phyloP scores from a whole-genome alignment of 2,797 vertebrate genomes.

The Rhincodon typus region DNA sequence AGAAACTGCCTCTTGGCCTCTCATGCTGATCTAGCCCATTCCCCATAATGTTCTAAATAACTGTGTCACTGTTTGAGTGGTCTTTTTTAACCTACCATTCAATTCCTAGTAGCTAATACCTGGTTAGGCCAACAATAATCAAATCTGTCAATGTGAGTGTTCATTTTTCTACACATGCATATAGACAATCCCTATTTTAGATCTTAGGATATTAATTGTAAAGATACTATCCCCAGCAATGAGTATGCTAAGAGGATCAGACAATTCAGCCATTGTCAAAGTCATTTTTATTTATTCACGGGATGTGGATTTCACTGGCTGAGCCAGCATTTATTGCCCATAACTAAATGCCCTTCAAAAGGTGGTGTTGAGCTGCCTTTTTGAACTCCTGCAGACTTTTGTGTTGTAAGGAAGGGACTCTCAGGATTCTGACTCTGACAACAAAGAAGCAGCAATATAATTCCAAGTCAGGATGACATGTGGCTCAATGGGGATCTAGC shows the following conservation, averaged over 20 bases:
- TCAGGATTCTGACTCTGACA: too few relatives aligned
- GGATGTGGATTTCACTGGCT: too few relatives aligned
- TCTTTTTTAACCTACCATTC: background rate
- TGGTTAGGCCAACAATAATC: background rate
- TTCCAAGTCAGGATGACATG: too few relatives aligned
- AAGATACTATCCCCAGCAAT: background rate
- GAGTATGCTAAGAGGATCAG: background rate
- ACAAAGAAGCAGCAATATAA: too few relatives aligned
- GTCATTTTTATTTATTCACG: too few relatives aligned
- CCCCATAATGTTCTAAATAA: background rate
- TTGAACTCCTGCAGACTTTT: too few relatives aligned
- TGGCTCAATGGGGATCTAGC: too few relatives aligned
- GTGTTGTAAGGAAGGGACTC: too few relatives aligned
- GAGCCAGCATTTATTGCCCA: too few relatives aligned
- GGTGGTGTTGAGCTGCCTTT: too few relatives aligned
- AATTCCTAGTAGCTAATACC: background rate
- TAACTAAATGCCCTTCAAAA: too few relatives aligned
- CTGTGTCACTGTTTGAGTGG: background rate
- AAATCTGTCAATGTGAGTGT: background rate
- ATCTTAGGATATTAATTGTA: background rate
- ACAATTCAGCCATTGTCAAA: too few relatives aligned
- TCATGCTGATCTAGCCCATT: background rate
- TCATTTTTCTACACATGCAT: background rate
- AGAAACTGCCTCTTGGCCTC: background rate
- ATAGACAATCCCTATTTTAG: background rate